A percentile compares a stretch with the other conserved stretches of the same genome.
phyloP scores from a whole-genome alignment of 2,888 invertebrate species.

The Eristalis tenax region DNA sequence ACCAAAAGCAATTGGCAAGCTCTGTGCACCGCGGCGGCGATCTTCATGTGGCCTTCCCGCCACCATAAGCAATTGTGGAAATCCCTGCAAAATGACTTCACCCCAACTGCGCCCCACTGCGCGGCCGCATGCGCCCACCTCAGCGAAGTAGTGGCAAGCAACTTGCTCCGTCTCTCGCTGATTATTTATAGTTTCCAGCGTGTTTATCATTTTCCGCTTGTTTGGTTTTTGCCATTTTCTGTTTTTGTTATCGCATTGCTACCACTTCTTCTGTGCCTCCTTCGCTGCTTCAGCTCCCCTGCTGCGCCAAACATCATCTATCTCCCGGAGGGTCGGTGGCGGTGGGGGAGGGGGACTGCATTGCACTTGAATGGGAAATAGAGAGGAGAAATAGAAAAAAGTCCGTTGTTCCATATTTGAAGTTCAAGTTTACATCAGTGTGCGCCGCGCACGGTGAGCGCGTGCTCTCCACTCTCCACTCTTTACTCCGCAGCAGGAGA shows the following conservation, averaged over 20 bases:
- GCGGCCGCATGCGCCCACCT: not conserved
- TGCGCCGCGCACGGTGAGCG: not conserved
- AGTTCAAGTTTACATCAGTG: slow-evolving; percentile 65
- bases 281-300: not conserved
- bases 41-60: slow-evolving; percentile 31
- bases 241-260: slow-evolving; percentile 44
- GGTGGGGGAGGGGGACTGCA: not conserved
- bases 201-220: slow-evolving; percentile 55
- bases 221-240: slow-evolving; percentile 33
- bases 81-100: not conserved
- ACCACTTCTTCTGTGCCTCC: not conserved
- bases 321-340: not conserved
- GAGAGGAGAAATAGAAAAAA: not conserved
- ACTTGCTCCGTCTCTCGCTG: slow-evolving; percentile 9
- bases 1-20: slow-evolving; percentile 3
- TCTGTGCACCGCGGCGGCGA: not conserved
- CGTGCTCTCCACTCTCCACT: slow-evolving; percentile 5
- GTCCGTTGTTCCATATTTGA: slow-evolving; percentile 60
- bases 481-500: slow-evolving; percentile 1
- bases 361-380: slow-evolving; percentile 53
- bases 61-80: not conserved
- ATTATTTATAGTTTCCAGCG: slow-evolving; percentile 51
- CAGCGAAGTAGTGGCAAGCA: not conserved
- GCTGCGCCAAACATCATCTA: not conserved
- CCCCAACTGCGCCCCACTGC: not conserved